Percentiles rank a stretch among this genome's conserved stretches.
phyloP scores from a whole-genome alignment of 2,797 vertebrate species.

The Sebastes jordani region DNA sequence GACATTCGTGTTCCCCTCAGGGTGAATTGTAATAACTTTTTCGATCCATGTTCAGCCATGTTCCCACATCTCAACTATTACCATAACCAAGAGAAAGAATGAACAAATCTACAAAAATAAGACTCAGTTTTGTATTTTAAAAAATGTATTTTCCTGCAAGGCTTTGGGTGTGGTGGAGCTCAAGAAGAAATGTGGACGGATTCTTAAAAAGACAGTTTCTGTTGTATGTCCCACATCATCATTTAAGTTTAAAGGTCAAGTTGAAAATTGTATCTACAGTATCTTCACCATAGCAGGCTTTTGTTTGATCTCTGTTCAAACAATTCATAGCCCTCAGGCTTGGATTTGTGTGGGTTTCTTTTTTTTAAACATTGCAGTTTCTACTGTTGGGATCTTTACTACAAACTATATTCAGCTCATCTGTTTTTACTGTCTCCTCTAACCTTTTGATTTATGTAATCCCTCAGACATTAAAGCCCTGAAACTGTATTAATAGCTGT shows the following conservation, averaged over 20 bases:
- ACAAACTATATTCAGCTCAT: constrained; percentile 6
- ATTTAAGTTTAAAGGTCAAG: neutral
- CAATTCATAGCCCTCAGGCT: neutral
- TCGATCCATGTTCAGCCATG: neutral
- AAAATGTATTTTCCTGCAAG: neutral
- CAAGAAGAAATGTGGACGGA: neutral
- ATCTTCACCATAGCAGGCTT: neutral
- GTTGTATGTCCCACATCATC: constrained; percentile 13
- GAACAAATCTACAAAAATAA: neutral
- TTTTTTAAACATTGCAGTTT: neutral
- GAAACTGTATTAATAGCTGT: neutral
- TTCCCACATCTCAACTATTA: neutral
- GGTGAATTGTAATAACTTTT: neutral
- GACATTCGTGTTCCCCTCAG: neutral
- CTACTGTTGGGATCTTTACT: neutral
- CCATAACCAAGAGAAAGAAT: neutral
- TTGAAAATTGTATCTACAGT: neutral
- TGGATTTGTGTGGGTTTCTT: neutral
- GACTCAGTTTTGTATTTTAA: neutral
- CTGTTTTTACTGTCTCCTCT: neutral
- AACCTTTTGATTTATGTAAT: neutral
- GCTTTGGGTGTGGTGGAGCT: neutral
- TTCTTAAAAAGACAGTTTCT: neutral
- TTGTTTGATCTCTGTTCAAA: neutral
- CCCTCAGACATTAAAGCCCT: neutral